A percentile compares a stretch with the other conserved stretches of the same genome.
These are phyloP conservation scores for Callipepla californica DNA, from an alignment of 2,113 vertebrate genomes.

Conservation along the genomic window DNA sequence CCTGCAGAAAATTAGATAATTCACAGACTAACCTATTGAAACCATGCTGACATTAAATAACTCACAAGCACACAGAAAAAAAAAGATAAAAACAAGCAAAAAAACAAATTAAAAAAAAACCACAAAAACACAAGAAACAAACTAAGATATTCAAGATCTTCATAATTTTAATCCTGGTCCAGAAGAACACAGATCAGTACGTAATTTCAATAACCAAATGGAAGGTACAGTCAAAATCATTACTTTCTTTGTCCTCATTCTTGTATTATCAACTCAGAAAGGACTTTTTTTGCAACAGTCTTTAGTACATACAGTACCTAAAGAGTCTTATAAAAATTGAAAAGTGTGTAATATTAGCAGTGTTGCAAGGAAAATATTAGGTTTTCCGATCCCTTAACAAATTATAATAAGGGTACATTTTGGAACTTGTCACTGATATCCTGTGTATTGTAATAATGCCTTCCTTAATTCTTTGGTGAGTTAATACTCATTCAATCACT, in stretches of 20 bases:
- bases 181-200: neutral
- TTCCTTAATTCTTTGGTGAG: neutral
- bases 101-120: neutral
- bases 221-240: neutral
- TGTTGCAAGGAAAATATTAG: constrained; percentile 45
- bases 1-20: neutral
- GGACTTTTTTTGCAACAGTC: neutral
- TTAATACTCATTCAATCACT: neutral
- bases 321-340: neutral
- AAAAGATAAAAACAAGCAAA: neutral
- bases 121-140: neutral
- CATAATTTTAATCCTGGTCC: neutral
- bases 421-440: constrained; percentile 29
- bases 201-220: neutral
- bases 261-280: neutral
- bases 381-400: neutral
- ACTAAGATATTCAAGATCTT: neutral
- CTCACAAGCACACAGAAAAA: neutral
- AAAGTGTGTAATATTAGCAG: neutral
- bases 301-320: neutral
- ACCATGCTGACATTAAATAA: neutral
- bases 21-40: neutral
- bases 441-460: neutral
- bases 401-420: neutral
- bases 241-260: neutral